Conservation (phyloP, 2,888 invertebrate species). For the Lagria hirta region DNA sequence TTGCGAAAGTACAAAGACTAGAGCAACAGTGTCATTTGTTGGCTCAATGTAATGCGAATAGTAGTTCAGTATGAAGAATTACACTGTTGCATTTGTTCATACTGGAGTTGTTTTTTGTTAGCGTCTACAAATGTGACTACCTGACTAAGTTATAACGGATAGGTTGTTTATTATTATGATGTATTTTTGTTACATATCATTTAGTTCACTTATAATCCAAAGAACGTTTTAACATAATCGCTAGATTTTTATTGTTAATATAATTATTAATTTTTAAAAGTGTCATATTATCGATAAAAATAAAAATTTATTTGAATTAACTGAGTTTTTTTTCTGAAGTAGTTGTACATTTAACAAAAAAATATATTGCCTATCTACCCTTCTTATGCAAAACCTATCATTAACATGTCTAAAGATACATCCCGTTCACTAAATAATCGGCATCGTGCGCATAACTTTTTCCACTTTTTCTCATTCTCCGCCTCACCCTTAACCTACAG, state of each 20-base stretch:
- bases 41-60: conserved; percentile 48
- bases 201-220: conserved; percentile 27
- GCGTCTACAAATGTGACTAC: conserved; percentile 10
- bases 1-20: conserved; percentile 62
- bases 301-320: conserved; percentile 9
- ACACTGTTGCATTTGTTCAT: too few relatives aligned
- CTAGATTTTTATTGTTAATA: conserved; percentile 17
- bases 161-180: conserved; percentile 20
- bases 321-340: not conserved
- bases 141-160: conserved; percentile 16
- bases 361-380: conserved; percentile 15
- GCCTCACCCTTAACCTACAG: conserved; percentile 75
- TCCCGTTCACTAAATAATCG: conserved; percentile 96
- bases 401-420: too few relatives aligned
- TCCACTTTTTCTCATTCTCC: conserved; percentile 74
- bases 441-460: conserved; percentile 90
- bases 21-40: conserved; percentile 59
- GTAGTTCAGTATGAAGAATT: conserved; percentile 39
- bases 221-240: conserved; percentile 18
- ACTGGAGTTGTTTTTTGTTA: conserved; percentile 6
- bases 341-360: conserved; percentile 12
- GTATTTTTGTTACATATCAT: conserved; percentile 26
- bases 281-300: conserved; percentile 26
- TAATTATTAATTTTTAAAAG: conserved; percentile 22
- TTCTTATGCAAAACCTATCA: too few relatives aligned